Conservation (phyloP, 2,888 invertebrate species). For the Osedax frankpressi region DNA sequence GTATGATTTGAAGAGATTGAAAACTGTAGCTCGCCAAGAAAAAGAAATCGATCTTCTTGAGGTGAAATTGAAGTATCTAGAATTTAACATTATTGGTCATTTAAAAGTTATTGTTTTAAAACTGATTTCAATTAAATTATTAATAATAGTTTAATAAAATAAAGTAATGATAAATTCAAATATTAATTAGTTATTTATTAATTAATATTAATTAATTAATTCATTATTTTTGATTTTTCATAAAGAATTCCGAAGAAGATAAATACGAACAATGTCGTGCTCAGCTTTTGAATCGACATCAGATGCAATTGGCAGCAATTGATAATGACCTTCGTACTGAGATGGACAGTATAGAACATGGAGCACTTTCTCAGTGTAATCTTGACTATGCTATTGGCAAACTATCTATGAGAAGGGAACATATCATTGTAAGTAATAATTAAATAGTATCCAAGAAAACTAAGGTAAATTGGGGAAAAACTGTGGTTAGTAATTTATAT, state of each 20-base stretch:
- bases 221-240: background rate
- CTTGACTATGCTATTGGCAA: slow-evolving; percentile 23
- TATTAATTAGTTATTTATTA: background rate
- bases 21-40: slow-evolving; percentile 33
- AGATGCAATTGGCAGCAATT: slow-evolving; percentile 35
- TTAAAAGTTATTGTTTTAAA: too few species aligned
- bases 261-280: slow-evolving; percentile 30
- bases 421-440: background rate
- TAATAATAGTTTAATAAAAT: too few species aligned
- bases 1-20: slow-evolving; percentile 34
- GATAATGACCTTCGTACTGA: slow-evolving; percentile 33
- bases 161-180: background rate
- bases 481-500: slow-evolving; percentile 2
- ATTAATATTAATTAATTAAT: background rate
- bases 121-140: too few species aligned
- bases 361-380: slow-evolving; percentile 41
- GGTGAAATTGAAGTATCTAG: too few species aligned
- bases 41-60: slow-evolving; percentile 34
- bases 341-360: slow-evolving; percentile 32
- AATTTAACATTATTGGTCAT: too few species aligned
- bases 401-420: background rate
- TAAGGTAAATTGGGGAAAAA: background rate
- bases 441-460: background rate
- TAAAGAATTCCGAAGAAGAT: slow-evolving; percentile 22
- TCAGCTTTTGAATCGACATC: slow-evolving; percentile 36